Percentiles rank a stretch among this genome's conserved stretches.
Conservation (phyloP, 2,888 invertebrate species). For the Cephalotes varians region DNA sequence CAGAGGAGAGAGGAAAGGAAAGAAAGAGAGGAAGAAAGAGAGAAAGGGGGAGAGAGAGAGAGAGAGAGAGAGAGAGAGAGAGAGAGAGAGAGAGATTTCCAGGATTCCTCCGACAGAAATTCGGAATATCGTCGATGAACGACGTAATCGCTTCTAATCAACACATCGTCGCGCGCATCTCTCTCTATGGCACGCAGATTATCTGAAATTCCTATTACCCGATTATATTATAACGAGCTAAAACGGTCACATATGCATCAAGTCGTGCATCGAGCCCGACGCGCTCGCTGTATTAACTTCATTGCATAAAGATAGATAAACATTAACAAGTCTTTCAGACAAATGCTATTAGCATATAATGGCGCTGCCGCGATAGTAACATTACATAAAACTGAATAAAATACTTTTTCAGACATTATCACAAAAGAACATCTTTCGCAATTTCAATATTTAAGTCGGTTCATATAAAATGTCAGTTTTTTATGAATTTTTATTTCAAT, state of each 20-base stretch:
- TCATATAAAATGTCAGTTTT: background rate
- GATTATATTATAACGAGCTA: conserved; percentile 67
- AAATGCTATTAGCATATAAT: background rate
- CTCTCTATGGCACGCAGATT: conserved; percentile 67
- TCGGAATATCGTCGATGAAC: conserved; percentile 53
- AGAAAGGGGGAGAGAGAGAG: background rate
- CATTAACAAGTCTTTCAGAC: conserved; percentile 17
- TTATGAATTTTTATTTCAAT: too few relatives aligned
- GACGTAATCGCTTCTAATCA: conserved; percentile 71
- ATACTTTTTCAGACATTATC: background rate
- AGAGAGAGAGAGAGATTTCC: background rate
- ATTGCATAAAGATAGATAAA: conserved; percentile 4
- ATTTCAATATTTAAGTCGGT: background rate
- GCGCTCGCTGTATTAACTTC: background rate
- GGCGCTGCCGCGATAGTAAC: background rate
- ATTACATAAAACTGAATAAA: background rate
- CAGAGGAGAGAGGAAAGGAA: background rate
- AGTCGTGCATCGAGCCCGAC: background rate
- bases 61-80: background rate
- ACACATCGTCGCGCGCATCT: conserved; percentile 61
- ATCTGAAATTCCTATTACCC: conserved; percentile 53
- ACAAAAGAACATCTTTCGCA: background rate
- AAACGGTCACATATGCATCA: background rate
- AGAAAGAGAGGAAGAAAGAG: background rate
- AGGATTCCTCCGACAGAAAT: conserved; percentile 57